phyloP scores from a whole-genome alignment of 2,888 invertebrate species.

The Odontocerum albicorne region DNA sequence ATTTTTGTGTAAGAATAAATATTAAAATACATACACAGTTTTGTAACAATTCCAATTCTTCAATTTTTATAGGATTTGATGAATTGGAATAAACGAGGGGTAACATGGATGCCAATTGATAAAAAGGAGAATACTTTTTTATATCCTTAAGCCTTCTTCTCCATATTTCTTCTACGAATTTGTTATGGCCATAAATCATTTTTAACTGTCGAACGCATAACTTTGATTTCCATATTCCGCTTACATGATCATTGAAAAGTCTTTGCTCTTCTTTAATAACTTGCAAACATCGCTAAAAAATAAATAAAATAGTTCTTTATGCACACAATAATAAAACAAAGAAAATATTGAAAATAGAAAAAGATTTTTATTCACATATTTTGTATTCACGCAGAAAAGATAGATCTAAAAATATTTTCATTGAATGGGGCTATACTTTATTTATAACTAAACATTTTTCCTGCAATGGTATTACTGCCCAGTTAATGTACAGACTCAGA shows the following conservation, averaged over 20 bases:
- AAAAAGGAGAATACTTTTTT: constrained; percentile 31
- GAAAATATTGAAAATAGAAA: neutral
- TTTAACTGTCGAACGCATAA: neutral
- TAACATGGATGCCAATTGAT: constrained; percentile 25
- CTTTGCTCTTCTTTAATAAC: neutral
- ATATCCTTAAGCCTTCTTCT: neutral
- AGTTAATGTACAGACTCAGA: no score
- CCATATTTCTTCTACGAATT: constrained; percentile 1
- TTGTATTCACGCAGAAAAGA: neutral
- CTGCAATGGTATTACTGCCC: no score
- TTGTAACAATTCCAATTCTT: constrained; percentile 12
- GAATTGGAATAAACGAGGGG: constrained; percentile 27
- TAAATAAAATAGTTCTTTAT: neutral
- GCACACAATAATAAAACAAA: neutral
- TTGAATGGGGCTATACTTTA: no score
- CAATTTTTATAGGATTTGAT: constrained; percentile 19
- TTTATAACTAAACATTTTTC: no score
- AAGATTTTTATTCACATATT: neutral
- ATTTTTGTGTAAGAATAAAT: no score
- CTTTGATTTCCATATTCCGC: neutral
- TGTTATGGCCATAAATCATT: neutral
- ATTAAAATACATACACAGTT: no score
- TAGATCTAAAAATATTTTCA: neutral
- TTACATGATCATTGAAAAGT: neutral
- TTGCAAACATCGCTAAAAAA: neutral